Base-by-base conservation (phyloP, 2,113 vertebrate species). In the Rhinichthys klamathensis region DNA sequence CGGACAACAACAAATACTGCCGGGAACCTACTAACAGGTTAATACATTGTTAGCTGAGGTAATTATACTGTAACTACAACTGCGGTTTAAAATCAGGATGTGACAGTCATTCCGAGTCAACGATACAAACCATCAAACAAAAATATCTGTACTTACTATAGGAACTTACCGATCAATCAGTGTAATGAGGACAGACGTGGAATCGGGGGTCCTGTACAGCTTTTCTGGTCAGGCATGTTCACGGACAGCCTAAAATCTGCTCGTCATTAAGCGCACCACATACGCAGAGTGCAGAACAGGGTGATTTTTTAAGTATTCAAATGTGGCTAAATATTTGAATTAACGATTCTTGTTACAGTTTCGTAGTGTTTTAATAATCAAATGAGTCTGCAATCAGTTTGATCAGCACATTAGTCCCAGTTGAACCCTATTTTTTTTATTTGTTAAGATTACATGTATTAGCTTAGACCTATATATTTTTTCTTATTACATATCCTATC, bases 221-320 rank as follows among this genome's bases (percentile, higher is more conserved):
- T 4, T 82, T 93, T 94, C 87, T 88, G 85, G 65, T 89, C 94
- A 94, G 93, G 94, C 93, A 90, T 86, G 84, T 81, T 86, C 38
- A 10, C 15, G 84, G 92, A 46, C 92, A 92, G 87, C 91, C 92
- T 72, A 32, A 23, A 46, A 69, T 72, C 44, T 60, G 69, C 51
- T 23, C 72, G 80, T 84, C 72, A 76, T 73, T 16, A 21, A 23
- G 70, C 86, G 67, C 32, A 77, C 30, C 32, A 21, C 23, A 38
- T 82, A 70, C 82, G 83, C 82, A 41, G 32, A 35, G 32, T 35
- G 9, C 41, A 41, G 8, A 41, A 41, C 38, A 41, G 38, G 8
- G 7, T 41, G 38, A 8, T 41, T 41, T 41, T 41, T 41, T 41
- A 10, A 41, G 41, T 41, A 41, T 41, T 5, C 9, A 41, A 41